Evolutionary conservation across 2,888 invertebrate genomes (phyloP), one percentile per base, ranked within the genome.

Genomic region (Acronicta aceris): DNA sequence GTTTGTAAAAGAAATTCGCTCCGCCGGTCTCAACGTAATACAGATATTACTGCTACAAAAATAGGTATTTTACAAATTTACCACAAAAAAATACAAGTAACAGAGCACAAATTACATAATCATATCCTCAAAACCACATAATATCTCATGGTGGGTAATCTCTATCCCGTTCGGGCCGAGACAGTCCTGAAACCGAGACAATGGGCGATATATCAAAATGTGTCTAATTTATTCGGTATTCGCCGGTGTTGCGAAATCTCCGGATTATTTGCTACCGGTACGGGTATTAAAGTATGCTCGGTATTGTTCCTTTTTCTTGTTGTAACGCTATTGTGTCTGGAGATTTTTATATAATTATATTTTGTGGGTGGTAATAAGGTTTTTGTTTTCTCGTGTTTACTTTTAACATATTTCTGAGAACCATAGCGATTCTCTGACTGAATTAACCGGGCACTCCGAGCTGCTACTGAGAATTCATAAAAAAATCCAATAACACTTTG

Each of bases 151-250:
- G 57, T 54, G 33, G 55, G 57, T 70, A 71, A 70, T 70, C 71
- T 71, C 65, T 42, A 55, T 48, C 27, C 60, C 41, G 51, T 41
- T 45, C 36, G 21, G 43, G n/a, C 21, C 62, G 69, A 63, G 74
- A 76, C 66, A 74, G 47, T 63, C n/a, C 66, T 27, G 62, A 60
- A 59, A 60, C 52, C 65, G 48, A 62, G 78, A 78, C 78, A 78
- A 78, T 76, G 74, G 68, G 8, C 62, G 42, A 65, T 78, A 70
- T 76, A 74, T 78, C 78, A 78, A 76, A 38, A 78, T 69, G 71
- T 68, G 74, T 71, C 71, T 78, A 78, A 76, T 76, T 78, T 76
- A 78, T 76, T 66, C 74, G 48, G 64, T 69, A 74, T 71, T 51
- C 71, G 60, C 50, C 64, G 65, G 54, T 61, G 60, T 25, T 65